Evolutionary conservation across 2,113 vertebrate species (phyloP).

Genomic region (Bufo bufo): DNA sequence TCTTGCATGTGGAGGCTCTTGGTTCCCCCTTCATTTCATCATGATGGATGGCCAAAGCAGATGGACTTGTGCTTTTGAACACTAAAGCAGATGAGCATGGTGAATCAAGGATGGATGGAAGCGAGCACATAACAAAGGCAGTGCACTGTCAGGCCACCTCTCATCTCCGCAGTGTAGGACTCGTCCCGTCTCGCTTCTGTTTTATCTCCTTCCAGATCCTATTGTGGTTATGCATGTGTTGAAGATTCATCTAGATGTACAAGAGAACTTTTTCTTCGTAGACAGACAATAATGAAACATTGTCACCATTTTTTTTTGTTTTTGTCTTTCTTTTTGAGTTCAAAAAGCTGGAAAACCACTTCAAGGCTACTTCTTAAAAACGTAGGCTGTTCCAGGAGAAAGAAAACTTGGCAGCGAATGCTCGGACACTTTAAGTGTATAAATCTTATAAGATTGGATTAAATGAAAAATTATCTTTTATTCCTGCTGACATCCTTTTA

Average conservation of each 20-base stretch:
- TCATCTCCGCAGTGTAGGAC: conserved; percentile 72
- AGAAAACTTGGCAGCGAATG: conserved; percentile 68
- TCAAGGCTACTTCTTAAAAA: conserved; percentile 75
- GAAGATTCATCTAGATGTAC: conserved; percentile 74
- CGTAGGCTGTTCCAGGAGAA: conserved; percentile 74
- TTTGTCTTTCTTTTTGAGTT: conserved; percentile 59
- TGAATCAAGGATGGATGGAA: conserved; percentile 83
- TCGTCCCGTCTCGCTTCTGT: conserved; percentile 67
- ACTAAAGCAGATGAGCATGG: conserved; percentile 85
- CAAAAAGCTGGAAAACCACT: conserved; percentile 79
- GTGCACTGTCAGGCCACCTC: conserved; percentile 67
- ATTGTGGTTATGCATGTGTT: conserved; percentile 75
- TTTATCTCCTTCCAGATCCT: conserved; percentile 80
- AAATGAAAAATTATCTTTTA: conserved; percentile 16
- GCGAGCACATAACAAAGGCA: conserved; percentile 76
- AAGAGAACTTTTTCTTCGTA: conserved; percentile 74
- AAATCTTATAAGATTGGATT: conserved; percentile 65
- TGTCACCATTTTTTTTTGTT: conserved; percentile 65
- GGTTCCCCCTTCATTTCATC: conserved; percentile 81
- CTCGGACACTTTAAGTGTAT: conserved; percentile 63
- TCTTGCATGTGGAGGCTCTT: conserved; percentile 82
- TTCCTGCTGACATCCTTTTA: conserved; percentile 46
- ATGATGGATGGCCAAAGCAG: conserved; percentile 91
- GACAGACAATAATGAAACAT: conserved; percentile 71
- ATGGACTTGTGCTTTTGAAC: conserved; percentile 93